Evolutionary conservation across 2,797 vertebrate species (phyloP).

Genomic region (Gymnoscopelus braueri): DNA sequence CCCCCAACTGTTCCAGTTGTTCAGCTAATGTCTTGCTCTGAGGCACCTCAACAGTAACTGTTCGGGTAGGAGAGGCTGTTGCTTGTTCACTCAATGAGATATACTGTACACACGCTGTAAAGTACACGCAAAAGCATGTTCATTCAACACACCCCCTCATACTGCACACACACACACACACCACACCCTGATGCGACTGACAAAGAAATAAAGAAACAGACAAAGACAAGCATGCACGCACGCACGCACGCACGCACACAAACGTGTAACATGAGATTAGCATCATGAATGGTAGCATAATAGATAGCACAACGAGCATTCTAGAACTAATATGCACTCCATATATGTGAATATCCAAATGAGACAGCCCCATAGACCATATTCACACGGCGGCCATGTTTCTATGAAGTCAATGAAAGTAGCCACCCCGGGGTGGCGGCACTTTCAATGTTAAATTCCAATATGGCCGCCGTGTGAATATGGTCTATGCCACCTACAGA

Average conservation of each 20-base stretch:
- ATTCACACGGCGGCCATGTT: no score
- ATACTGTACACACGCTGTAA: no score
- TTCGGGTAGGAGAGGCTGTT: no score
- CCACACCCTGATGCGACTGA: background rate
- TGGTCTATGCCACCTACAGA: conserved; percentile 16
- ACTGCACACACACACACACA: background rate
- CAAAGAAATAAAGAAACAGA: conserved; percentile 15
- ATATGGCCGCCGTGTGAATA: no score
- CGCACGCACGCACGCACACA: background rate
- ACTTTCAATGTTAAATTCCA: no score
- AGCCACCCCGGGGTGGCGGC: no score
- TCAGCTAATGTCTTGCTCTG: conserved; percentile 8
- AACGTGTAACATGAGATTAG: conserved; percentile 4
- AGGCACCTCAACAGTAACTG: background rate
- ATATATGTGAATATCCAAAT: conserved; percentile 11
- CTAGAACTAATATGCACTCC: conserved; percentile 8
- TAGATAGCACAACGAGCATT: background rate
- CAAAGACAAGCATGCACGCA: background rate
- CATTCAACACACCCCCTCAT: background rate
- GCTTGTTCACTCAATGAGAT: no score
- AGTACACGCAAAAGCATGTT: no score
- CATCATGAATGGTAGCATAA: background rate
- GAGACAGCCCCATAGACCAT: conserved; percentile 7
- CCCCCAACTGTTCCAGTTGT: conserved; percentile 9
- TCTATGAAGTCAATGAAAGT: no score